Evolutionary conservation across 2,113 vertebrate genomes (phyloP).

Genomic region (Gasterosteus aculeatus): DNA sequence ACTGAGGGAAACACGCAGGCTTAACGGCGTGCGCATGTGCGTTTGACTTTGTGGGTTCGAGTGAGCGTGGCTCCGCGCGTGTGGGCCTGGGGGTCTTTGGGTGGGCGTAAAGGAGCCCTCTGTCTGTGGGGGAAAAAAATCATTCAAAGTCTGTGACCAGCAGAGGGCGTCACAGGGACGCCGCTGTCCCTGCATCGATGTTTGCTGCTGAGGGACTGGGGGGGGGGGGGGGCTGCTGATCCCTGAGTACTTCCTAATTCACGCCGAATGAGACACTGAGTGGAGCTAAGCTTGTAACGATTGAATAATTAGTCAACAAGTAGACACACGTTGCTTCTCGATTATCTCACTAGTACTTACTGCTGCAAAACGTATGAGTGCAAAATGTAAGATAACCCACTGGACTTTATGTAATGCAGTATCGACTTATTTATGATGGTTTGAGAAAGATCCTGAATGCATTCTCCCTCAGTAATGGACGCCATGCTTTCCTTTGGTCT

Average conservation of each 20-base stretch:
- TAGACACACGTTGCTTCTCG: not conserved
- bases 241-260: not conserved
- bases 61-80: not conserved
- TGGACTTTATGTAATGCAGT: not conserved
- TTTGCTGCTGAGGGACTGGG: not conserved
- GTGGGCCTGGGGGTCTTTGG: not conserved
- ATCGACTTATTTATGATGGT: not conserved
- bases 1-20: slow-evolving; percentile 53
- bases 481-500: not conserved
- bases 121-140: not conserved
- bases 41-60: slow-evolving; percentile 29
- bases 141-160: not conserved
- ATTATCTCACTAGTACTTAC: not conserved
- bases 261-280: not conserved
- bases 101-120: slow-evolving; percentile 1
- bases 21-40: slow-evolving; percentile 41
- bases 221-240: not conserved
- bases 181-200: not conserved
- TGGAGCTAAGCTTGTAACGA: not conserved
- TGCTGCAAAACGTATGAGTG: not conserved
- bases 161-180: not conserved
- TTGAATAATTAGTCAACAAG: not conserved
- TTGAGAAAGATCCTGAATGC: not conserved
- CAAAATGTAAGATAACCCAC: not conserved
- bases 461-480: not conserved